A percentile compares a stretch with the other conserved stretches of the same genome.
Conservation (phyloP, 1,140 invertebrate genomes). For the Ceratitis capitata region DNA sequence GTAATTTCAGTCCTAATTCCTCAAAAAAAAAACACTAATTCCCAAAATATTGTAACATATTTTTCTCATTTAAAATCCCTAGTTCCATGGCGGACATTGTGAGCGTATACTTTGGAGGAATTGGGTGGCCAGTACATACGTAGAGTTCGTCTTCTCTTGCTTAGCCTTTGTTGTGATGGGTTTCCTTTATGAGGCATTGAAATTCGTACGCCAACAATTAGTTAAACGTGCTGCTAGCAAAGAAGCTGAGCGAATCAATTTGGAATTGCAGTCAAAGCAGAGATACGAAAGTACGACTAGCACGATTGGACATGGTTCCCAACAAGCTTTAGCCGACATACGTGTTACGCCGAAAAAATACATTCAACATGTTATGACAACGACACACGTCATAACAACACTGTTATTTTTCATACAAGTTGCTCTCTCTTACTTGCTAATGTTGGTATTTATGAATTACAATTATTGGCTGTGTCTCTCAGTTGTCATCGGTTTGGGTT, state of each 20-base stretch:
- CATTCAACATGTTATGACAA: neutral
- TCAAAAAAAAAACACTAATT: neutral
- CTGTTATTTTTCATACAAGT: constrained; percentile 64
- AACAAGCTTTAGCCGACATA: neutral
- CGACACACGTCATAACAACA: neutral
- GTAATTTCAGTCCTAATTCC: neutral
- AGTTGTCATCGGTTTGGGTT: constrained; percentile 84
- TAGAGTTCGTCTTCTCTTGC: constrained; percentile 56
- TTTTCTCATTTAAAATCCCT: constrained; percentile 48
- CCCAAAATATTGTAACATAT: constrained; percentile 22
- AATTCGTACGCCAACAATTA: constrained; percentile 56
- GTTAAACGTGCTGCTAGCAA: constrained; percentile 46
- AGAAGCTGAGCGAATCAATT: constrained; percentile 48
- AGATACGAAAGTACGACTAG: neutral
- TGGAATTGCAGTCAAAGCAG: constrained; percentile 43
- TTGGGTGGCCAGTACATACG: constrained; percentile 69
- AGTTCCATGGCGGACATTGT: constrained; percentile 80
- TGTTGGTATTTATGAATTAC: constrained; percentile 98
- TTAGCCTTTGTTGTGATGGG: constrained; percentile 53
- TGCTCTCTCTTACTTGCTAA: constrained; percentile 89
- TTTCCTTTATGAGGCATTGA: constrained; percentile 58
- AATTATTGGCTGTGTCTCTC: constrained; percentile 93
- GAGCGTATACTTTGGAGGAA: constrained; percentile 82
- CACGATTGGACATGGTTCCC: neutral
- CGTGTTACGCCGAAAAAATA: neutral